phyloP scores from a whole-genome alignment of 2,888 invertebrate genomes.

The Himalopsyche japonica region DNA sequence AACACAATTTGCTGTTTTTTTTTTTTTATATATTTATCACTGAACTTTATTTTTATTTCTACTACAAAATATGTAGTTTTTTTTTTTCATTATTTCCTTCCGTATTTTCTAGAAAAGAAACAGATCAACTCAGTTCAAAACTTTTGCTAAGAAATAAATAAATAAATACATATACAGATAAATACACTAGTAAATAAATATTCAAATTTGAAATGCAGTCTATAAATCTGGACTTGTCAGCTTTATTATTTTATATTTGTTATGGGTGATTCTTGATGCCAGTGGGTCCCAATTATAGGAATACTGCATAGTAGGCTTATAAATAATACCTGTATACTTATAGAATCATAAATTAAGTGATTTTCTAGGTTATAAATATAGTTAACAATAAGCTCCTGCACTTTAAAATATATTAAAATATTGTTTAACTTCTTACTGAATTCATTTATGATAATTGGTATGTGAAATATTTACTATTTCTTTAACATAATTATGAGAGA shows the following conservation, averaged over 20 bases:
- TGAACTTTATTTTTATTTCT: no score
- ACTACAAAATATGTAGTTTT: no score
- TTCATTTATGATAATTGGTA: no score
- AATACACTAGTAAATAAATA: no score
- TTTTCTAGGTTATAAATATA: background rate
- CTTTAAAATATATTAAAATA: background rate
- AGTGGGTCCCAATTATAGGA: background rate
- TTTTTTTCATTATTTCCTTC: no score
- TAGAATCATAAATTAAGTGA: background rate
- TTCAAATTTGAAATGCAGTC: background rate
- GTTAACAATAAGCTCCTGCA: background rate
- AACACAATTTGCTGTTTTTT: no score
- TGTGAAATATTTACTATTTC: no score
- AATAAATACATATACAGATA: no score
- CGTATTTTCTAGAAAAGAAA: no score
- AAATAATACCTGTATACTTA: background rate
- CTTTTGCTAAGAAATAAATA: no score
- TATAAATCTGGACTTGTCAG: background rate
- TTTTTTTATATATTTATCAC: no score
- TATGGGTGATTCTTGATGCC: background rate
- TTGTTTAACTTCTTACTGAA: background rate
- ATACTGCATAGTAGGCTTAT: background rate
- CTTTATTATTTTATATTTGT: background rate
- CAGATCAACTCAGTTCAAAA: no score
- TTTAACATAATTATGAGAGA: background rate